Evolutionary conservation across 30 jellyfish, hydroid and myxozoan species (phyloP), one percentile per base, ranked within the genome.

Genomic region (Pseudorhiza aurosa): DNA sequence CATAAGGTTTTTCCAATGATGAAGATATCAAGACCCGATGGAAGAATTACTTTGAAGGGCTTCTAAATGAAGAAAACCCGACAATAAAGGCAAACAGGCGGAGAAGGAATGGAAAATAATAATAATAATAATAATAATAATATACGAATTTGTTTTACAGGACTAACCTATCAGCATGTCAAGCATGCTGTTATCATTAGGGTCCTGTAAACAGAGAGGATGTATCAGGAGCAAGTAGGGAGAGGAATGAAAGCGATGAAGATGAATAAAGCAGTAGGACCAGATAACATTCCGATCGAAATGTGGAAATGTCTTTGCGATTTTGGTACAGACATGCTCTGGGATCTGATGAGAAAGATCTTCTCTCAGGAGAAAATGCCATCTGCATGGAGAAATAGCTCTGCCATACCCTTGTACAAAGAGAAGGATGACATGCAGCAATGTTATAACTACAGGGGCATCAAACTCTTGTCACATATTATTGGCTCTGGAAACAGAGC

Each of bases 221-320:
- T 53, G 1, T 9, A 11, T 2, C 4, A 19, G 21, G 79, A 21
- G 18, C 69, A 75, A 19, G 88, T 75, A 18, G 79, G 0, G 55
- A 28, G 33, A 24, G 79, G 53, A 1, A 5, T 75, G 88, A 75
- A 44, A 28, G 37, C 17, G 30, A 75, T 57, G 88, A 75, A 75
- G 56, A 75, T 3, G 68, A 11, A 68, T 8, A 31, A 75, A 30
- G 88, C 79, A 36, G 37, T 30, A 4, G 88, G 88, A 6, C 88
- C 50, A 17, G 88, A 75, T 39, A 42, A 75, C 79, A 55, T 75
- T 46, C 78, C 88, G 46, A n/a, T 75, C 4, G 88, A 75, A 29
- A 49, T 64, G 33, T 33, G 88, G 88, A 75, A 51, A 30, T 39
- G 65, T 14, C 25, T 56, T 7, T 67, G 79, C 1, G 19, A 25